Percentiles rank a stretch among this genome's conserved stretches.
Conservation (phyloP, 2,797 vertebrate species). For the Galaxias olidus region DNA sequence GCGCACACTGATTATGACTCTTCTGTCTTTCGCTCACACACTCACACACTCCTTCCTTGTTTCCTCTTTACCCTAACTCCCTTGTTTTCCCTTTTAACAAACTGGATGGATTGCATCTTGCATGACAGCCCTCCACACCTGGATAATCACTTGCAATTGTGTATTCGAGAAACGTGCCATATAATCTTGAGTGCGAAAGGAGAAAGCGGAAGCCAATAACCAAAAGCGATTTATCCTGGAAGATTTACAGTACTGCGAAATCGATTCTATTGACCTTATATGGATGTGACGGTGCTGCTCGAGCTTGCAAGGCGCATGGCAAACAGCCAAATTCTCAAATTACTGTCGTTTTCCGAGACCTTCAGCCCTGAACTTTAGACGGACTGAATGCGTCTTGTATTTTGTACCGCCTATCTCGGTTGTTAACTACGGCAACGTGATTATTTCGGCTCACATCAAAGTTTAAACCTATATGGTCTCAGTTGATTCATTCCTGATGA, state of each 20-base stretch:
- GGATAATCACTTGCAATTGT: too few species aligned
- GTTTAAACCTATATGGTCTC: constrained; percentile 23
- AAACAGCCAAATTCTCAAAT: constrained; percentile 64
- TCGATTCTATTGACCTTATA: constrained; percentile 74
- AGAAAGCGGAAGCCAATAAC: constrained; percentile 32
- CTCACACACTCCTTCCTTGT: too few species aligned
- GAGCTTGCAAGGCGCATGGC: constrained; percentile 51
- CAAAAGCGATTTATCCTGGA: constrained; percentile 52
- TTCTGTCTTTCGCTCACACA: too few species aligned
- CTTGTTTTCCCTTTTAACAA: constrained; percentile 22
- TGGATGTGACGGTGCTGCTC: constrained; percentile 59
- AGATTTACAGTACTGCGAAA: constrained; percentile 44
- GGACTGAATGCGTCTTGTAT: too few species aligned
- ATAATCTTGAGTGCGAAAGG: constrained; percentile 40
- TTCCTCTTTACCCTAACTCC: too few species aligned
- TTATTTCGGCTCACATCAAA: constrained; percentile 11
- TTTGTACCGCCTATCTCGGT: too few species aligned
- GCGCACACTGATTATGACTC: too few species aligned
- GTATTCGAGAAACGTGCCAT: too few species aligned
- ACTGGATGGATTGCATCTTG: constrained; percentile 24
- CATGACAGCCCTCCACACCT: too few species aligned
- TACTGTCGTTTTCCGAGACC: constrained; percentile 58
- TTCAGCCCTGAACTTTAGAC: too few species aligned
- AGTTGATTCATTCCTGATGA: constrained; percentile 19
- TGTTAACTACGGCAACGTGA: too few species aligned